These are phyloP conservation scores for Caenorhabditis elegans DNA, from an alignment of 1,140 invertebrate species.

Conservation along the genomic window WBcel235 BX284602.5:9049001-9049500, in stretches of 20 bases:
- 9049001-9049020: neutral
- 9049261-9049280: too few relatives aligned
- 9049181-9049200: too few relatives aligned
- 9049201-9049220: too few relatives aligned
- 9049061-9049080: neutral
- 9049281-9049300: too few relatives aligned
- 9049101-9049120: neutral
- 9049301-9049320: too few relatives aligned
- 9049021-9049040: neutral
- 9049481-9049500: neutral
- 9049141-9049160: too few relatives aligned
- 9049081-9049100: neutral
- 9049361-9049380: neutral
- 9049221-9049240: too few relatives aligned
- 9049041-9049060: constrained; percentile 6
- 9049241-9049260: too few relatives aligned
- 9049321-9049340: neutral
- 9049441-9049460: neutral
- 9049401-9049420: neutral
- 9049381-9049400: neutral
- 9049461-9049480: neutral
- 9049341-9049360: constrained; percentile 21
- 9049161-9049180: too few relatives aligned
- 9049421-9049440: neutral
- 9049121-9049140: neutral